A percentile compares a stretch with the other conserved stretches of the same genome.
Conservation (phyloP, 2,113 vertebrate species). For the Cephalopterus ornatus region DNA sequence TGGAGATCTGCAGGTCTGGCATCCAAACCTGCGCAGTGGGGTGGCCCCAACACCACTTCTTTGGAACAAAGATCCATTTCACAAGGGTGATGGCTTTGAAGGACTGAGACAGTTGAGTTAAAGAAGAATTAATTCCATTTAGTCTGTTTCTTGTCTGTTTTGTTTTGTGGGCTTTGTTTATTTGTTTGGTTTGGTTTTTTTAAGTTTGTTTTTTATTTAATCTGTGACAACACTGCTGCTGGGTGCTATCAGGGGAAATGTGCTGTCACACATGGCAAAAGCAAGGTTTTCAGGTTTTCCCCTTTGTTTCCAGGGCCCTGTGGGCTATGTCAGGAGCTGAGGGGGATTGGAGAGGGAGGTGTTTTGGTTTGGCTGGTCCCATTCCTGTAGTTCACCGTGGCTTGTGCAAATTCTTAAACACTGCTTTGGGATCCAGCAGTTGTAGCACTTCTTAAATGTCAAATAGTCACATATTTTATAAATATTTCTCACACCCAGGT, state of each 20-base stretch:
- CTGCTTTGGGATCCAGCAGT: not conserved
- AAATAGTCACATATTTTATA: not conserved
- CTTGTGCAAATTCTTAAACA: not conserved
- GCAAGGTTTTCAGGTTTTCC: not conserved
- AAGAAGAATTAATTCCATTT: not conserved
- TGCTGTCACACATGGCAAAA: rapidly evolving
- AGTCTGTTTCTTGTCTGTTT: not conserved
- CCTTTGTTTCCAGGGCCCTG: not conserved
- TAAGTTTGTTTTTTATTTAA: not conserved
- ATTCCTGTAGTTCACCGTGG: not conserved
- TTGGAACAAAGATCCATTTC: not conserved
- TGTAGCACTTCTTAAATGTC: not conserved
- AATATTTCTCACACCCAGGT: not conserved
- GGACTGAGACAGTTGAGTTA: not conserved
- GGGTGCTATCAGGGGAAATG: not conserved
- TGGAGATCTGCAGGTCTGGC: rapidly evolving
- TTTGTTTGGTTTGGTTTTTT: not conserved
- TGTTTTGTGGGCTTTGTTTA: not conserved
- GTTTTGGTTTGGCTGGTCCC: not conserved
- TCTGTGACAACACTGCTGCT: not conserved
- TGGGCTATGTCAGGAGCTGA: not conserved
- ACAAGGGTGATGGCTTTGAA: not conserved
- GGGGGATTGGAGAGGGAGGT: not conserved
- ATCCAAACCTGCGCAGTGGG: not conserved
- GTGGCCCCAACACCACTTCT: not conserved